phyloP scores from a whole-genome alignment of 2,888 invertebrate species.

The Coremacera marginata region DNA sequence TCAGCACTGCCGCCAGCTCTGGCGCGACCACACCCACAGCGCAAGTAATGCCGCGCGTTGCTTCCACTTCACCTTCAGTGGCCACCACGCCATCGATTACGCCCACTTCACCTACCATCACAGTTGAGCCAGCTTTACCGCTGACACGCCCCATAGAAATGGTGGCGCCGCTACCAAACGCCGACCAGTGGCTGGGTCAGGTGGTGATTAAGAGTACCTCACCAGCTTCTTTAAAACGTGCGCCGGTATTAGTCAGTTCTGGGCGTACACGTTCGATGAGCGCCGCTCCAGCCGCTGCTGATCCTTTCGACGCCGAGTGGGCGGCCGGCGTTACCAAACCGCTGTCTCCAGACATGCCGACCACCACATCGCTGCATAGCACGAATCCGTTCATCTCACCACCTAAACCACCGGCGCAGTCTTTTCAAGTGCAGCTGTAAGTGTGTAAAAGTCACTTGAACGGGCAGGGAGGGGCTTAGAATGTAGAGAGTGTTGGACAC shows the following conservation, averaged over 20 bases:
- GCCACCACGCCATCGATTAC: slow-evolving; percentile 67
- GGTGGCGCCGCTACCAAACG: slow-evolving; percentile 76
- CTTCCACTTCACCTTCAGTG: slow-evolving; percentile 69
- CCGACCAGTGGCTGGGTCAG: slow-evolving; percentile 86
- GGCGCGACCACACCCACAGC: slow-evolving; percentile 59
- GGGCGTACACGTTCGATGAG: slow-evolving; percentile 74
- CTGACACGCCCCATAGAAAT: slow-evolving; percentile 57
- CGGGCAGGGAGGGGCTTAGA: slow-evolving; percentile 3
- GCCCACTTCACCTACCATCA: slow-evolving; percentile 72
- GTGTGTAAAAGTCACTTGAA: neutral
- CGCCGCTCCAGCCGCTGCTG: slow-evolving; percentile 64
- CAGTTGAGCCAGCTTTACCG: slow-evolving; percentile 54
- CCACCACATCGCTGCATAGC: slow-evolving; percentile 58
- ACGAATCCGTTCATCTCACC: slow-evolving; percentile 70
- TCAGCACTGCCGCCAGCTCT: slow-evolving; percentile 17
- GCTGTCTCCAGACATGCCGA: slow-evolving; percentile 70
- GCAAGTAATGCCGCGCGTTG: slow-evolving; percentile 76
- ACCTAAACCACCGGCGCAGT: slow-evolving; percentile 68
- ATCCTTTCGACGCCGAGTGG: slow-evolving; percentile 91
- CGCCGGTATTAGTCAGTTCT: slow-evolving; percentile 70
- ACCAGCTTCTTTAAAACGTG: slow-evolving; percentile 71
- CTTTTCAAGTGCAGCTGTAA: slow-evolving; percentile 70
- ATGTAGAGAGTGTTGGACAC: slow-evolving; percentile 46
- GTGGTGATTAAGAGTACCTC: slow-evolving; percentile 76
- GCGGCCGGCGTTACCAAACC: slow-evolving; percentile 71